Base-by-base conservation (phyloP, 2,888 invertebrate genomes). In the Oligia fasciuncula region DNA sequence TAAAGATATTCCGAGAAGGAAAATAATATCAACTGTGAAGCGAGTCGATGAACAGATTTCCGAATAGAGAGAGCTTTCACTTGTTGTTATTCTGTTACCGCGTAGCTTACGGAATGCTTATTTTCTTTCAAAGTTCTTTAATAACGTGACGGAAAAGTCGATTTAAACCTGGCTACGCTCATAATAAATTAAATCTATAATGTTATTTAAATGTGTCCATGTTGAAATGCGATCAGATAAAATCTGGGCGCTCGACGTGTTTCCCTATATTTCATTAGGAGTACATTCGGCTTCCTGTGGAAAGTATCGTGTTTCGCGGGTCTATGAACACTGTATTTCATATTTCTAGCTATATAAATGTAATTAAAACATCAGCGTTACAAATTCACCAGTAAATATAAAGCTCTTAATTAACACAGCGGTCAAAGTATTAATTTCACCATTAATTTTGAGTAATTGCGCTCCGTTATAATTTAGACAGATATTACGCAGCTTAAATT, bases 351-450 rank as follows among this genome's bases (percentile, higher is more conserved):
- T 83, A 77, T 81, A 80, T 81, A 87, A 91, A 90, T 89, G 89
- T 92, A 93, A 93, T 92, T 91, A 92, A 92, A 93, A 92, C 91
- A 91, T 90, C 89, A 89, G 84, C 85, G 90, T 88, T 90, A 91
- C 91, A 91, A 93, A 93, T 91, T 91, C 90, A 88, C 87, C 90
- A 90, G 92, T 92, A 94, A 94, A 94, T 94, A 94, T 95, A 94
- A 94, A 94, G 93, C 94, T 93, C 93, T 92, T 95, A 95, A 96
- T 96, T 95, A 95, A 95, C 95, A 94, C 92, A 93, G 94, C 95
- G 94, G 94, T 94, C 94, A 95, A 96, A 96, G 95, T 96, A 97
- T 97, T 96, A 95, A 96, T 96, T 96, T 96, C 96, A 93, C 94
- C 96, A 96, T 96, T 96, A 96, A 96, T 95, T 95, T 93, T 94